These are phyloP conservation scores for Lynx canadensis DNA, from an alignment of 2,113 vertebrate species.

Conservation along the genomic window DNA sequence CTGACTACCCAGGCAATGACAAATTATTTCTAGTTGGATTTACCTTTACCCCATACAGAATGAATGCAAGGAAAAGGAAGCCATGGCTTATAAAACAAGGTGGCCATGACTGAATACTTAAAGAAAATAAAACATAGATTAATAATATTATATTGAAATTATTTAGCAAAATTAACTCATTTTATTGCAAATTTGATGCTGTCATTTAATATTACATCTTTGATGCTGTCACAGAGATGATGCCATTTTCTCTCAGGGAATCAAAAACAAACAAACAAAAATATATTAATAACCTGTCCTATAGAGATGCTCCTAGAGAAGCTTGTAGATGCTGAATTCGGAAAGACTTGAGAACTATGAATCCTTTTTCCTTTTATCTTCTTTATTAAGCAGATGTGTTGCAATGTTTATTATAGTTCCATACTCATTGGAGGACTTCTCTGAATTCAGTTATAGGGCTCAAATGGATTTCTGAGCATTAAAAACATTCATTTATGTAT, in stretches of 20 bases:
- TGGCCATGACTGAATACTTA: neutral
- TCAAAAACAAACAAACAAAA: neutral
- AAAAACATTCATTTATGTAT: neutral
- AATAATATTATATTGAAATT: neutral
- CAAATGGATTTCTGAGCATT: neutral
- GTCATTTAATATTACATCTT: neutral
- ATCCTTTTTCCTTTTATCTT: neutral
- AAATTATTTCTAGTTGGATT: neutral
- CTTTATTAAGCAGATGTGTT: neutral
- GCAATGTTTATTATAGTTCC: neutral
- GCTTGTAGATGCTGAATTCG: neutral
- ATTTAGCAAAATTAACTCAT: neutral
- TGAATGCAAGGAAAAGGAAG: neutral
- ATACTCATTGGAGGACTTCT: neutral
- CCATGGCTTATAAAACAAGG: neutral
- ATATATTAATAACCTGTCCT: neutral
- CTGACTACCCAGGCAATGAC: neutral
- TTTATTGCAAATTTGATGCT: neutral
- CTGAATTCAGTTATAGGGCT: constrained; percentile 26
- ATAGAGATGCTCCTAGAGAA: neutral
- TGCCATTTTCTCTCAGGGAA: neutral
- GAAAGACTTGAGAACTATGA: neutral
- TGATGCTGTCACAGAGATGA: neutral
- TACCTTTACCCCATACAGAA: neutral
- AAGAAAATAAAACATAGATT: neutral